Base-by-base conservation (phyloP, 2,888 invertebrate species). In the Megaustenia siamemsis region DNA sequence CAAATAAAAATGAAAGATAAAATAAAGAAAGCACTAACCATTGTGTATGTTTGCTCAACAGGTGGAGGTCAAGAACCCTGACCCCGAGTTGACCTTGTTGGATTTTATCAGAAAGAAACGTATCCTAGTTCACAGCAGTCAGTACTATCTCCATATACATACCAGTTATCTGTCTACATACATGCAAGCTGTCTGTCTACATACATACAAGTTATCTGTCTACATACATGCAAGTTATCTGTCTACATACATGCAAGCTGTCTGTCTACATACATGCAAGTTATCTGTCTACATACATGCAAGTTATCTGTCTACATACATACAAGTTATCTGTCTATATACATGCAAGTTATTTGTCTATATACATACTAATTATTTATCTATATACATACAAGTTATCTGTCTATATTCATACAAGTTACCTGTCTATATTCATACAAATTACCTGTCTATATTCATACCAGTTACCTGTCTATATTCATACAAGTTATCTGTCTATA, bases 41-140 rank as follows among this genome's bases (percentile, higher is more conserved):
- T n/a, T n/a, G n/a, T n/a, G n/a, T n/a, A n/a, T n/a, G n/a, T n/a
- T n/a, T n/a, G n/a, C n/a, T n/a, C n/a, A n/a, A 40, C 85, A 85
- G 85, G 35, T 81, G 0, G 68, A 68, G 18, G 53, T 85, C 43
- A 32, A 32, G 1, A 82, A 85, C 28, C 81, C 85, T 21, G 81
- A 81, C 53, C 85, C 85, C 1, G 85, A 85, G 68, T 63, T 68
- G 76, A 81, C 81, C 35, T 49, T 85, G 56, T 49, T 85, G 53
- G 68, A 76, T 38, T 85, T 73, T 43, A 76, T 85, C 28, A 40
- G 81, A 38, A 76, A 32, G 18, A 76, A 81, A 38, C 81, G 85
- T 85, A 85, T 85, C 85, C 76, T 85, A 80, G 12, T 63, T 18
- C 5, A 6, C 8, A 38, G 6, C 15, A 56, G 21, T 56, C 0